These are phyloP conservation scores for Scaptomyza polygonia DNA, from an alignment of 2,888 invertebrate species.

Conservation along the genomic window DNA sequence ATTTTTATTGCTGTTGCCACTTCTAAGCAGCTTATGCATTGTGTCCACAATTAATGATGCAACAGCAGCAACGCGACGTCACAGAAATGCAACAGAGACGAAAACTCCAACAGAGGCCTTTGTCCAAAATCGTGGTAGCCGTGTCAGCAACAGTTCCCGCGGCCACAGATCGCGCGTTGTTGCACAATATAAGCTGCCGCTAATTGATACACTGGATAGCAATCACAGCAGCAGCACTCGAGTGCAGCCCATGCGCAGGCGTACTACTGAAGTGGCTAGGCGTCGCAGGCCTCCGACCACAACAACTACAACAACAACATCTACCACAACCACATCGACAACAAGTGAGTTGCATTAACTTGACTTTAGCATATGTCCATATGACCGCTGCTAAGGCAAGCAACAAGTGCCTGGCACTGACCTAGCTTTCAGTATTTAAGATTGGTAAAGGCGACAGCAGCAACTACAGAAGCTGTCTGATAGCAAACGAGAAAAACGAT, in stretches of 20 bases:
- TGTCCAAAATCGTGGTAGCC: constrained; percentile 24
- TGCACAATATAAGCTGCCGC: constrained; percentile 72
- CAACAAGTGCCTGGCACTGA: constrained; percentile 65
- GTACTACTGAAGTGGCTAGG: constrained; percentile 56
- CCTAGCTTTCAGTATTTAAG: constrained; percentile 65
- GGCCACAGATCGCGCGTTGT: constrained; percentile 55
- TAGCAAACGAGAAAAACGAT: constrained; percentile 29
- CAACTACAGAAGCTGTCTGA: constrained; percentile 43
- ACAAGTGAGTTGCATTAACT: constrained; percentile 62
- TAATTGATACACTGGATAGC: constrained; percentile 30
- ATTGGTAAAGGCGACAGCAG: constrained; percentile 47
- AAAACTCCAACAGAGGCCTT: constrained; percentile 26
- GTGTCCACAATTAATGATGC: constrained; percentile 64
- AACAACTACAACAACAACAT: constrained; percentile 24
- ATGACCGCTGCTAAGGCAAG: constrained; percentile 54
- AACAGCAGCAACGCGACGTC: constrained; percentile 55
- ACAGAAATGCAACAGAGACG: constrained; percentile 42
- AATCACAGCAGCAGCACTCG: constrained; percentile 8
- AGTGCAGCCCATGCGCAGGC: constrained; percentile 54
- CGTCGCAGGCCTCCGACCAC: constrained; percentile 53
- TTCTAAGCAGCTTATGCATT: constrained; percentile 54
- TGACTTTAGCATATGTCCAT: constrained; percentile 33
- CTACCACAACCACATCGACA: constrained; percentile 51
- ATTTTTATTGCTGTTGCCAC: constrained; percentile 37
- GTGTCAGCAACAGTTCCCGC: constrained; percentile 42